Conservation (phyloP, 1,140 invertebrate species). For the Drosophila saltans region DNA sequence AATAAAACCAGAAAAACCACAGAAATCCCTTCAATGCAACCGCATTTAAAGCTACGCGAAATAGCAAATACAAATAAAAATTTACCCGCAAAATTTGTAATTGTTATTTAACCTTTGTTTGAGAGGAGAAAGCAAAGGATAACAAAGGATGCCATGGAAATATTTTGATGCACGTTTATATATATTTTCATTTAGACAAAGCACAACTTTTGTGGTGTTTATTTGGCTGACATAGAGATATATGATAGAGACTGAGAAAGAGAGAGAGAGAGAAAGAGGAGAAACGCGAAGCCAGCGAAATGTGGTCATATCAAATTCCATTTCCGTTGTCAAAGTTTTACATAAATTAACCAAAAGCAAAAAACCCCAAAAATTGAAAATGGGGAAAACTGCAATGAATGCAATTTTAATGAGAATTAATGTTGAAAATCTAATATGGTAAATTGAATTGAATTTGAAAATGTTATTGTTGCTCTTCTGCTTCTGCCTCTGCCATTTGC, state of each 20-base stretch:
- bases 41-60: neutral
- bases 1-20: conserved; percentile 13
- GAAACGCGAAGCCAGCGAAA: conserved; percentile 11
- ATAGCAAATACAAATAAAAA: neutral
- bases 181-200: conserved; percentile 15
- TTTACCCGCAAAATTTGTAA: neutral
- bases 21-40: conserved; percentile 8
- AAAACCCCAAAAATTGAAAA: neutral
- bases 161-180: neutral
- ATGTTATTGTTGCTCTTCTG: conserved; percentile 14
- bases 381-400: conserved; percentile 24
- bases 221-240: too few species aligned
- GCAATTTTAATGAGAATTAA: conserved; percentile 68
- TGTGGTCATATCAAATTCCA: conserved; percentile 51
- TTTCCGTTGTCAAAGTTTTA: conserved; percentile 46
- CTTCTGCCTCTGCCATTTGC: conserved; percentile 7
- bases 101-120: conserved; percentile 16
- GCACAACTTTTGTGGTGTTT: conserved; percentile 12
- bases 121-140: neutral
- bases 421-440: conserved; percentile 54
- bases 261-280: neutral
- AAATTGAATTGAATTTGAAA: conserved; percentile 66
- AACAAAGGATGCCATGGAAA: neutral
- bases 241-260: neutral
- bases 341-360: conserved; percentile 50